Base-by-base conservation (phyloP, 2,797 vertebrate genomes). In the Premnoplex brunnescens region DNA sequence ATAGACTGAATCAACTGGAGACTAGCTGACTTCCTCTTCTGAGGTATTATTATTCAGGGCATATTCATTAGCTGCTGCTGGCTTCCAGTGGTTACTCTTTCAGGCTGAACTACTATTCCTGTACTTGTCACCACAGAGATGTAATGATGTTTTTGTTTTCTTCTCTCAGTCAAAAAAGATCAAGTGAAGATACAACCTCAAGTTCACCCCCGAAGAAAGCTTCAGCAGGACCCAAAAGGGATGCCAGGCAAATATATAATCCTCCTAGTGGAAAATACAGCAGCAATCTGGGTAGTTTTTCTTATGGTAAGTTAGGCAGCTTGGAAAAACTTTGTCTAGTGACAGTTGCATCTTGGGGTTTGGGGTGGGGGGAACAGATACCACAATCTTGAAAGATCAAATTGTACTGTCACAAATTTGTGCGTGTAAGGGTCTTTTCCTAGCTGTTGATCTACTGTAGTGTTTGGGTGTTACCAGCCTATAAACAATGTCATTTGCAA, bases 181-280 rank as follows among this genome's bases (percentile, higher is more conserved):
- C 98, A 26, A 96, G 52, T 92, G 99, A 99, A 92, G 99, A 99
- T 75, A 96, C 98, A 88, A 97, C 98, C n/a, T 97, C 99, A 26
- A 97, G 98, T 68, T 98, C 96, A 44, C 98, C 98, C 92, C 97
- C 98, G 96, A 99, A 99, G 96, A 99, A 99, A 85, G 95, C 98
- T 74, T 93, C 98, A 13, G 96, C 98, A 58, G 98, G 99, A 97
- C 99, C 99, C 91, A 98, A 99, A 96, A 98, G 99, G 88, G 99
- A 99, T 78, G 98, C 99, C 27, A 98, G 99, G 48, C 99, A 99
- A 97, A 99, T 99, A 96, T 99, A 99, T 97, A 99, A 99, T 84
- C 99, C 99, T 62, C 99, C 99, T 81, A 99, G 99, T 86, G 99
- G 99, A 72, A 99, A 99, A 96, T 99, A 99, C 97, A 99, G 99